Evolutionary conservation across 2,797 vertebrate genomes (phyloP).

Genomic region (Chaenodraco wilsoni): DNA sequence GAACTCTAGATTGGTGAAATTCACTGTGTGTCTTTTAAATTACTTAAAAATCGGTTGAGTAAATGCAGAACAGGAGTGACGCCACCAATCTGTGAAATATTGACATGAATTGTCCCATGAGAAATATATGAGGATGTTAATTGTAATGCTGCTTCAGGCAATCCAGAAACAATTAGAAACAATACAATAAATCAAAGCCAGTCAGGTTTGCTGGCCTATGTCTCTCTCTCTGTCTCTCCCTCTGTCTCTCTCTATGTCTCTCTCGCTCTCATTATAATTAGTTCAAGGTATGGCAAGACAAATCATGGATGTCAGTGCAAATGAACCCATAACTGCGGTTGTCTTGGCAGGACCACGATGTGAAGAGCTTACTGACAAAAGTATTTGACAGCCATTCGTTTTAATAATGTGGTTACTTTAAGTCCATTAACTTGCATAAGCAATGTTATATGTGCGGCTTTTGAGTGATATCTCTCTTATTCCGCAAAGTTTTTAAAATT

Average conservation of each 20-base stretch:
- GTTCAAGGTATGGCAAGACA: slow-evolving; percentile 13
- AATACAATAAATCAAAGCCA: slow-evolving; percentile 24
- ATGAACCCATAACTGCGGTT: slow-evolving; percentile 15
- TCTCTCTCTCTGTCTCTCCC: not conserved
- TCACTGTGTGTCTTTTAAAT: slow-evolving; percentile 22
- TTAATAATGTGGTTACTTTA: not conserved
- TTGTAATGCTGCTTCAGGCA: slow-evolving; percentile 27
- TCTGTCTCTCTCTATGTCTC: not conserved
- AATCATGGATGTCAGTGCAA: slow-evolving; percentile 32
- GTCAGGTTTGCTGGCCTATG: slow-evolving; percentile 2
- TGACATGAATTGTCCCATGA: slow-evolving; percentile 42
- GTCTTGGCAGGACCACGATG: not conserved
- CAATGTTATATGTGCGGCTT: not conserved
- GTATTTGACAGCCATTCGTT: not conserved
- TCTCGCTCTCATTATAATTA: slow-evolving; percentile 22
- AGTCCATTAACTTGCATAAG: not conserved
- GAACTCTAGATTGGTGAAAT: slow-evolving; percentile 35
- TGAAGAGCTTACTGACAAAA: not conserved
- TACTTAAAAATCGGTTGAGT: slow-evolving; percentile 14
- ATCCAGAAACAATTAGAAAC: slow-evolving; percentile 26
- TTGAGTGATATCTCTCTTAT: not conserved
- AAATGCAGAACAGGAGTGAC: slow-evolving; percentile 32
- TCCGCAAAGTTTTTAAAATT: not conserved
- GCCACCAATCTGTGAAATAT: slow-evolving; percentile 35
- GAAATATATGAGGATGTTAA: slow-evolving; percentile 34